Conservation (phyloP, 53 echinoderm and acorn worm genomes). For the Apostichopus leukothele region DNA sequence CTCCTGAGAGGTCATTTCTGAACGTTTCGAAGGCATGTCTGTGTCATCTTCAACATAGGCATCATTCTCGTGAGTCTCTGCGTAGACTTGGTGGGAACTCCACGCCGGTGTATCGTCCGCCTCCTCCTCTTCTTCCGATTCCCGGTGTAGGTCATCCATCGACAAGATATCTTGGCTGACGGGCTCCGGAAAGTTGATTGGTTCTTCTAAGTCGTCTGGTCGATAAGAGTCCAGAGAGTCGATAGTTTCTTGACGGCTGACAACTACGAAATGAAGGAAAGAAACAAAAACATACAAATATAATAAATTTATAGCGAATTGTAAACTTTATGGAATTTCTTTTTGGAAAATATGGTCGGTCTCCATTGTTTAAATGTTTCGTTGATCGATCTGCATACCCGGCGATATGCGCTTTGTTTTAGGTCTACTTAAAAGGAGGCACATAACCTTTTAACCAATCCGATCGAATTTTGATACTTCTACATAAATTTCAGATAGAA, state of each 20-base stretch:
- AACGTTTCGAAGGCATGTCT: conserved; percentile 36
- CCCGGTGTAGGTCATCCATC: not conserved
- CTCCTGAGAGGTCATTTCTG: conserved; percentile 70
- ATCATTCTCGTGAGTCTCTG: conserved; percentile 66
- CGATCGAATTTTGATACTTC: too few species aligned
- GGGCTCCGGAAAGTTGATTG: conserved; percentile 58
- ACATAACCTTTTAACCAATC: too few species aligned
- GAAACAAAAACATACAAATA: not conserved
- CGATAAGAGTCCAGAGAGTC: conserved; percentile 85
- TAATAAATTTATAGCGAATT: not conserved
- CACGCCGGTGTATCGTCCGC: not conserved
- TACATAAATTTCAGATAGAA: too few species aligned
- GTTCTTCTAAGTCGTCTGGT: conserved; percentile 65
- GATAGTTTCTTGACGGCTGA: conserved; percentile 79
- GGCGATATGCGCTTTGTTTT: too few species aligned
- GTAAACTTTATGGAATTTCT: not conserved
- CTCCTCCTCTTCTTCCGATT: not conserved
- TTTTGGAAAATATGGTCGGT: not conserved
- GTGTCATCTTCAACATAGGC: conserved; percentile 66
- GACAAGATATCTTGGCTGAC: conserved; percentile 35
- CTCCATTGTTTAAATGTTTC: too few species aligned
- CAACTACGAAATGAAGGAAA: conserved; percentile 22
- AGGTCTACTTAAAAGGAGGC: too few species aligned
- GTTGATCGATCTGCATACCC: too few species aligned
- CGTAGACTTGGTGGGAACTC: conserved; percentile 5